Conservation (phyloP, 2,113 vertebrate species). For the Crotalus horridus region DNA sequence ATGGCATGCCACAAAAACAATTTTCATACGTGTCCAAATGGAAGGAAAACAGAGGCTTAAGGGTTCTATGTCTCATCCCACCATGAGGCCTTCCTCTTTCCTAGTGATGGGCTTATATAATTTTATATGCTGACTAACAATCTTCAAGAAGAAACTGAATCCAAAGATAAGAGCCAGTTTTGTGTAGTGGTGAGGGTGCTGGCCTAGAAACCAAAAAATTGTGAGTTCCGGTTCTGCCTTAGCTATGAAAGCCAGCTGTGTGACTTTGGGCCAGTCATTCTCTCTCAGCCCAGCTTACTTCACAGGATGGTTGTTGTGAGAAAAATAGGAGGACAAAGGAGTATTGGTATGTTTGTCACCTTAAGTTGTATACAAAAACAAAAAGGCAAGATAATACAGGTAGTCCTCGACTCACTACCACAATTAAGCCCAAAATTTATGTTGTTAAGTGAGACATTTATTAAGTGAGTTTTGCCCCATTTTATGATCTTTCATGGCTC, state of each 20-base stretch:
- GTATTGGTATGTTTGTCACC: not conserved
- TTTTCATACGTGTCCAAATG: not conserved
- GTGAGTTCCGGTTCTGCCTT: not conserved
- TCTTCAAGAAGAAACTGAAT: not conserved
- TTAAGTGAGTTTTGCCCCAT: not conserved
- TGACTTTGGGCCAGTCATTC: not conserved
- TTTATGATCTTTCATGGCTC: not conserved
- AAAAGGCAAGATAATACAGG: not conserved
- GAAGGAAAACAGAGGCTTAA: not conserved
- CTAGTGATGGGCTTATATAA: not conserved
- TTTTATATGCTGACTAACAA: not conserved
- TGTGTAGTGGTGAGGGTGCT: not conserved
- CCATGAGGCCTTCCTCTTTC: not conserved
- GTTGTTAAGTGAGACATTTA: not conserved
- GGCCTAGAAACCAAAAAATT: not conserved
- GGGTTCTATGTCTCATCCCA: not conserved
- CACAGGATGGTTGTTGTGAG: not conserved
- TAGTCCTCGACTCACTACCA: not conserved
- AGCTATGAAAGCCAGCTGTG: not conserved
- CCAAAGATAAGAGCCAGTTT: not conserved
- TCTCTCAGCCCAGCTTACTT: not conserved
- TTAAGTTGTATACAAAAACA: not conserved
- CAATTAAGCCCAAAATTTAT: not conserved
- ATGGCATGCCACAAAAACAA: not conserved
- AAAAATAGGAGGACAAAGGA: not conserved